These are phyloP conservation scores for Platorchestia sp. DNA, from an alignment of 1,140 invertebrate species.

Conservation along the genomic window DNA sequence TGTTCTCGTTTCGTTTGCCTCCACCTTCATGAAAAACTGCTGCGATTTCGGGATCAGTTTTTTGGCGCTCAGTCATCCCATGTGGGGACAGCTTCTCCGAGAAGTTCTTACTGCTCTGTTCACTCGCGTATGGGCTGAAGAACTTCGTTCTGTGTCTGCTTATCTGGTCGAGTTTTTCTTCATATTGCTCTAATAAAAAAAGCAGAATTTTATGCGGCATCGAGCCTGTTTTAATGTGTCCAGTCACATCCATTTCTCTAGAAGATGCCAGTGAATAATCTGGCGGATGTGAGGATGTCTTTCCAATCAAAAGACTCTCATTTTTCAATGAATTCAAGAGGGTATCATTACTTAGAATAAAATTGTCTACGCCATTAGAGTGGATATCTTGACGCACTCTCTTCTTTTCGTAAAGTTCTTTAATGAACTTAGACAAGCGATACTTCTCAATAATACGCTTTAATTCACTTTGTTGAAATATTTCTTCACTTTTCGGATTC, in stretches of 20 bases:
- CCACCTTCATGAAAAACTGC: not conserved
- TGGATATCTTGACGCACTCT: not conserved
- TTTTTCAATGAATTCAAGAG: not conserved
- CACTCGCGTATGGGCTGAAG: not conserved
- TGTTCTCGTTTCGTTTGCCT: not conserved
- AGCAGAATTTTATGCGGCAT: slow-evolving; percentile 48
- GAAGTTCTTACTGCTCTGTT: not conserved
- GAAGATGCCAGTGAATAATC: not conserved
- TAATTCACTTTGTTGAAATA: not conserved
- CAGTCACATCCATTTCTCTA: not conserved
- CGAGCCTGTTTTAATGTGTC: not conserved
- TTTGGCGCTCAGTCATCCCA: not conserved
- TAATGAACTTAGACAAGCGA: not conserved
- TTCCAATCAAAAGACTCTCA: not conserved
- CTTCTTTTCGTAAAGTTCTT: not conserved
- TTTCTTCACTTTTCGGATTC: not conserved
- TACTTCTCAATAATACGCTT: not conserved
- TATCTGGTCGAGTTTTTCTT: slow-evolving; percentile 19
- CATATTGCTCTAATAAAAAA: slow-evolving; percentile 10
- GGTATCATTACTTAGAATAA: not conserved
- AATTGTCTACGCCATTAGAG: not conserved
- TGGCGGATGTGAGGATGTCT: not conserved
- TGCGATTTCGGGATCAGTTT: not conserved
- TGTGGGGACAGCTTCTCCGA: not conserved
- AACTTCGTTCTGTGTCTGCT: not conserved